Conservation (phyloP, 2,797 vertebrate genomes). For the Miichthys miiuy region DNA sequence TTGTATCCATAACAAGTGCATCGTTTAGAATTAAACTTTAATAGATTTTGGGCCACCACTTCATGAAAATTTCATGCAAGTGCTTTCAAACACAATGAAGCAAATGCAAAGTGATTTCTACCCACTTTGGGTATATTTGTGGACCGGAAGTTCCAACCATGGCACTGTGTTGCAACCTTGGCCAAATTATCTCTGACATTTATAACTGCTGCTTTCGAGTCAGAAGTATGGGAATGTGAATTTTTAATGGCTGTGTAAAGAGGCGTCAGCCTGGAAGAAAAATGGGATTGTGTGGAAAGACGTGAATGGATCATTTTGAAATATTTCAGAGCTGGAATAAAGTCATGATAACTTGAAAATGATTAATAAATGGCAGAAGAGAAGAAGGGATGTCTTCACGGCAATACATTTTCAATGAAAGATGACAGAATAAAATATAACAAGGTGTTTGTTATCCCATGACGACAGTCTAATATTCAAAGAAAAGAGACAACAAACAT, state of each 20-base stretch:
- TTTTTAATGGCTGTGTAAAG: conserved; percentile 8
- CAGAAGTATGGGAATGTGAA: background rate
- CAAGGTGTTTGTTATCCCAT: background rate
- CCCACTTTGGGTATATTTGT: conserved; percentile 35
- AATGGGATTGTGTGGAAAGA: background rate
- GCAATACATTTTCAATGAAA: background rate
- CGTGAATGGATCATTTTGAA: background rate
- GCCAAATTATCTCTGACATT: conserved; percentile 33
- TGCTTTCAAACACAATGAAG: conserved; percentile 67
- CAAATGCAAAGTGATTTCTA: conserved; percentile 59
- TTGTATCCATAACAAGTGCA: conserved; percentile 65
- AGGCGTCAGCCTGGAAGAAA: background rate
- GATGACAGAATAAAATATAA: background rate
- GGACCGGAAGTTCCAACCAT: conserved; percentile 23
- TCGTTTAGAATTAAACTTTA: conserved; percentile 62
- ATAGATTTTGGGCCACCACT: conserved; percentile 46
- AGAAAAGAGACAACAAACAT: background rate
- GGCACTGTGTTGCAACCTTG: background rate
- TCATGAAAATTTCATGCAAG: conserved; percentile 62
- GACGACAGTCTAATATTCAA: background rate
- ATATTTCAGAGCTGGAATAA: background rate
- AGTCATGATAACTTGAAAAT: background rate
- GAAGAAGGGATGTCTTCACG: background rate
- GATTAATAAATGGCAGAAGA: background rate
- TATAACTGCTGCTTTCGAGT: conserved; percentile 5